These are phyloP conservation scores for Caranx ignobilis DNA, from an alignment of 2,113 vertebrate species.

Conservation along the genomic window DNA sequence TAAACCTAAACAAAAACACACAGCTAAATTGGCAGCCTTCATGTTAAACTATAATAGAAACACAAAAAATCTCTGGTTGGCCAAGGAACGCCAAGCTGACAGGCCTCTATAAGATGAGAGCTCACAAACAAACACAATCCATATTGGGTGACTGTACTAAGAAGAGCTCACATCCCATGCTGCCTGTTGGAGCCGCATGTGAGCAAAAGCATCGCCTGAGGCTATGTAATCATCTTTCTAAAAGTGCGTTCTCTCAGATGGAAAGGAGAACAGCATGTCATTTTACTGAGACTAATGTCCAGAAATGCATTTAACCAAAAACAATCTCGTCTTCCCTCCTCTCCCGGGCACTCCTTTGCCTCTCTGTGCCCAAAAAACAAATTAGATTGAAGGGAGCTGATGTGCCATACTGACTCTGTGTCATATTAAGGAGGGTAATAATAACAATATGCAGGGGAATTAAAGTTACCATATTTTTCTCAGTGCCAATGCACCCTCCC, in stretches of 20 bases:
- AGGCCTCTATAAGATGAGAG: conserved; percentile 65
- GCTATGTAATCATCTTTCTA: conserved; percentile 79
- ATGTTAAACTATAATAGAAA: conserved; percentile 76
- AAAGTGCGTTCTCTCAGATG: conserved; percentile 69
- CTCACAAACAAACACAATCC: conserved; percentile 81
- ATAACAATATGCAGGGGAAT: conserved; percentile 83
- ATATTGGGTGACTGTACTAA: conserved; percentile 70
- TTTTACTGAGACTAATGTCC: conserved; percentile 80
- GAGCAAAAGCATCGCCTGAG: conserved; percentile 64
- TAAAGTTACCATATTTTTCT: conserved; percentile 68
- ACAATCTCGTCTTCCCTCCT: conserved; percentile 69
- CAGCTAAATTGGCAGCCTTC: conserved; percentile 70
- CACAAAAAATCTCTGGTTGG: conserved; percentile 62
- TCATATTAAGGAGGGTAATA: conserved; percentile 83
- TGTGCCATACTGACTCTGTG: conserved; percentile 81
- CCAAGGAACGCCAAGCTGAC: conserved; percentile 63
- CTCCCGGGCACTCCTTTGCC: conserved; percentile 64
- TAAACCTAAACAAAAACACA: conserved; percentile 80
- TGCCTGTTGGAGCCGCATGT: conserved; percentile 57
- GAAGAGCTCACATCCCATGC: conserved; percentile 58
- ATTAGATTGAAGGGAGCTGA: conserved; percentile 81
- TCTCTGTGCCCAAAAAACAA: conserved; percentile 73
- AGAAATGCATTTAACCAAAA: conserved; percentile 76
- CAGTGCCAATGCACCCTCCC: conserved; percentile 30
- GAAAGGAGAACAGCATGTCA: conserved; percentile 80